Percentiles rank a stretch among this genome's conserved stretches.
phyloP scores from a whole-genome alignment of 2,113 vertebrate species.

The Phrynosoma blainvillii region DNA sequence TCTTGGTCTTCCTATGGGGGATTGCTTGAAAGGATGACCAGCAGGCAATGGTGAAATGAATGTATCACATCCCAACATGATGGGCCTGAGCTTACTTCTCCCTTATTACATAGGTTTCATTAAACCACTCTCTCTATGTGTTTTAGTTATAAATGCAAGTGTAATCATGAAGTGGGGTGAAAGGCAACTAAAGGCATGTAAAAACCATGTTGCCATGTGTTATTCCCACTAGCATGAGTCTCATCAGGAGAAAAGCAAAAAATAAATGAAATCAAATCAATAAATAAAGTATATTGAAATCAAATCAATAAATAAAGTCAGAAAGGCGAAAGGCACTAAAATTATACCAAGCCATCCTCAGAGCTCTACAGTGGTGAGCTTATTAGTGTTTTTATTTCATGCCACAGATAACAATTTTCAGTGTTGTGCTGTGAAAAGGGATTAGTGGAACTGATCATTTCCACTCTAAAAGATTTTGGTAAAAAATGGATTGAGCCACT shows the following conservation, averaged over 20 bases:
- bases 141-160: not conserved
- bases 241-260: too few relatives aligned
- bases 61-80: not conserved
- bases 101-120: not conserved
- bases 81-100: not conserved
- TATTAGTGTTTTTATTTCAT: not conserved
- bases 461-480: too few relatives aligned
- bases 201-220: not conserved
- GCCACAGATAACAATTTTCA: too few relatives aligned
- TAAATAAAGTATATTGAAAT: too few relatives aligned
- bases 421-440: too few relatives aligned
- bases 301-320: too few relatives aligned
- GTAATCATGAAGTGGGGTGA: not conserved
- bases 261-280: too few relatives aligned
- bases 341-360: too few relatives aligned
- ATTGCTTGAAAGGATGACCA: not conserved
- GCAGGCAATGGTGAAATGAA: not conserved
- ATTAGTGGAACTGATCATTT: too few relatives aligned
- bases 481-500: too few relatives aligned
- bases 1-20: not conserved
- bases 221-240: not conserved
- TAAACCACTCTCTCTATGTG: not conserved
- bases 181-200: not conserved
- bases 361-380: not conserved
- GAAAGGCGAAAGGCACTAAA: not conserved